Conservation (phyloP, 2,888 invertebrate species). For the Coremacera marginata region DNA sequence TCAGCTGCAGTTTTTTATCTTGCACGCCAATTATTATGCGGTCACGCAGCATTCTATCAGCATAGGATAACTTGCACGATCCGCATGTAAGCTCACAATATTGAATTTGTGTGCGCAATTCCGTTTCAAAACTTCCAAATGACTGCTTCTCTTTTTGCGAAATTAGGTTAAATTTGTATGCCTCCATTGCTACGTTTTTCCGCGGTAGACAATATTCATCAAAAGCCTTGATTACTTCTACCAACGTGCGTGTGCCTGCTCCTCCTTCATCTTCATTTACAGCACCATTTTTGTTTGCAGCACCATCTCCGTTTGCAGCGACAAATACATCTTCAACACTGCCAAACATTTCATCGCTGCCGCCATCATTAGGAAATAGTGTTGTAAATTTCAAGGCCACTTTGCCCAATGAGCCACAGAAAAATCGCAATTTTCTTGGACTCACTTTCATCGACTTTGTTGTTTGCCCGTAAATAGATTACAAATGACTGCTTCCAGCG, state of each 20-base stretch:
- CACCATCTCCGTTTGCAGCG: no score
- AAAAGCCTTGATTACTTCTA: conserved; percentile 38
- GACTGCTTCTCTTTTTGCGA: conserved; percentile 47
- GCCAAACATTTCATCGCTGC: no score
- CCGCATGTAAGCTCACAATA: conserved; percentile 45
- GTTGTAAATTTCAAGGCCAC: no score
- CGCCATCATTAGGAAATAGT: no score
- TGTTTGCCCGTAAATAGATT: no score
- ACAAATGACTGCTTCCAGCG: no score
- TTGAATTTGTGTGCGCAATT: conserved; percentile 45
- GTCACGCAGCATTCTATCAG: conserved; percentile 45
- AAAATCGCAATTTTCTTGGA: no score
- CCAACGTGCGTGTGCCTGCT: neutral
- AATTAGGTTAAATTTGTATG: conserved; percentile 46
- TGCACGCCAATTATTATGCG: conserved; percentile 43
- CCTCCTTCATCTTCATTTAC: no score
- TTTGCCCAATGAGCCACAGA: no score
- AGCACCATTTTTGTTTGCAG: no score
- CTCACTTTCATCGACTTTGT: no score
- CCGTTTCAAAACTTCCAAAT: conserved; percentile 47
- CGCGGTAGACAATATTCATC: conserved; percentile 42
- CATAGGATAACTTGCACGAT: conserved; percentile 42
- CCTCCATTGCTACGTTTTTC: neutral
- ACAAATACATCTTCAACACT: no score
- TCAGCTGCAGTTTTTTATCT: conserved; percentile 44